Base-by-base conservation (phyloP, 1,140 invertebrate species). In the Eulimnadia texana region DNA sequence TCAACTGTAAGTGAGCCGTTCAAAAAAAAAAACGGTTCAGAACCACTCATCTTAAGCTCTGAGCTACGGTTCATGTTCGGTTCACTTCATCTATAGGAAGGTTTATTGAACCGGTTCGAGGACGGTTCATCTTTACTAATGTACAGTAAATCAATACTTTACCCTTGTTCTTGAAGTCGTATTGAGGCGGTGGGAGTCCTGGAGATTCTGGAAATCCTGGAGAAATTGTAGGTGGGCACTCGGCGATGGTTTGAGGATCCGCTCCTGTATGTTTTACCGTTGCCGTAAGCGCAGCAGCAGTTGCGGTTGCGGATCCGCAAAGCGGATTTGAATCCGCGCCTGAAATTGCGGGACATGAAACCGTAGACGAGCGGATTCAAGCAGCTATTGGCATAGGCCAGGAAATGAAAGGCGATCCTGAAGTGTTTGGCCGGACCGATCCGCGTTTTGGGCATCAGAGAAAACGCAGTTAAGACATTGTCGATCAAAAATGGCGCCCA, bases 331-430 rank as follows among this genome's bases (percentile, higher is more conserved):
- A 57, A 57, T 19, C 55, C 55, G 3, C 55, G 55, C n/a, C 85
- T 73, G 72, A 88, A 88, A 72, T 83, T 85, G 66, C 82, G 82
- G 2, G 85, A 88, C 82, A 88, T 86, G 71, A 88, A 88, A 24
- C 84, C 85, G 69, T 88, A 88, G 9, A 88, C 78, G 50, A 88
- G 78, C 9, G 85, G 85, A 73, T 88, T 88, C 62, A 87, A 79
- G 67, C 84, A 87, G 69, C 84, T 84, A 71, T 85, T 84, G 61
- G 84, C 80, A 67, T 85, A 85, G 2, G 82, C 80, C 73, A 84
- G 74, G 24, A 83, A 68, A 64, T 80, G 79, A 66, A 85, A 83
- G 13, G 77, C 71, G 1, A 80, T 82, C 13, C 78, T 74, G 66
- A 84, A 73, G 60, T 82, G 79, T 65, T 84, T 85, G 16, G 78